A percentile compares a stretch with the other conserved stretches of the same genome.
Conservation (phyloP, 2,113 vertebrate species). For the Grus americana region DNA sequence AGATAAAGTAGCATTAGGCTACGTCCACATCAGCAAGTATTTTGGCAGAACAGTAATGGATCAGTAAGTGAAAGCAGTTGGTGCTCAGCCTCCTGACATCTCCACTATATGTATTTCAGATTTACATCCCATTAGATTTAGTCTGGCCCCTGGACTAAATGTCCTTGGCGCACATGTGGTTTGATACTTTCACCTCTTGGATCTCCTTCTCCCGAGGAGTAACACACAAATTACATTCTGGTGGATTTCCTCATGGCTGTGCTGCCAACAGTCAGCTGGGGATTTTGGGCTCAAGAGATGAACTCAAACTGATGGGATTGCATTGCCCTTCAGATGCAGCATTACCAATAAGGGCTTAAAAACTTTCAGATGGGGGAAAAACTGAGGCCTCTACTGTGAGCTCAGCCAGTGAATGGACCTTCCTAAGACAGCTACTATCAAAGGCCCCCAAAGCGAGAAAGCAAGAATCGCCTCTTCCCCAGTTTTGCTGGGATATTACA, state of each 20-base stretch:
- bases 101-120: not conserved
- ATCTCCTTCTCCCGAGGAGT: not conserved
- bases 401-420: not conserved
- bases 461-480: fast-evolving
- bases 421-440: not conserved
- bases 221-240: not conserved
- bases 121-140: not conserved
- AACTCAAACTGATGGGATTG: not conserved
- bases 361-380: not conserved
- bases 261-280: not conserved
- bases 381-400: not conserved
- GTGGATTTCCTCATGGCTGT: not conserved
- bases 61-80: not conserved
- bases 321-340: not conserved
- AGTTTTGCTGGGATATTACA: not conserved
- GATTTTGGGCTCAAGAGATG: not conserved
- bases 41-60: not conserved
- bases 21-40: not conserved
- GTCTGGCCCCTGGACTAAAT: not conserved
- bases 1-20: not conserved
- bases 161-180: fast-evolving
- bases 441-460: not conserved
- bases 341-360: not conserved
- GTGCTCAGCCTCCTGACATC: not conserved
- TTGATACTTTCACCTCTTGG: not conserved